A percentile compares a stretch with the other conserved stretches of the same genome.
Evolutionary conservation across 2,797 vertebrate species (phyloP).

Genomic region (Selene dorsalis): DNA sequence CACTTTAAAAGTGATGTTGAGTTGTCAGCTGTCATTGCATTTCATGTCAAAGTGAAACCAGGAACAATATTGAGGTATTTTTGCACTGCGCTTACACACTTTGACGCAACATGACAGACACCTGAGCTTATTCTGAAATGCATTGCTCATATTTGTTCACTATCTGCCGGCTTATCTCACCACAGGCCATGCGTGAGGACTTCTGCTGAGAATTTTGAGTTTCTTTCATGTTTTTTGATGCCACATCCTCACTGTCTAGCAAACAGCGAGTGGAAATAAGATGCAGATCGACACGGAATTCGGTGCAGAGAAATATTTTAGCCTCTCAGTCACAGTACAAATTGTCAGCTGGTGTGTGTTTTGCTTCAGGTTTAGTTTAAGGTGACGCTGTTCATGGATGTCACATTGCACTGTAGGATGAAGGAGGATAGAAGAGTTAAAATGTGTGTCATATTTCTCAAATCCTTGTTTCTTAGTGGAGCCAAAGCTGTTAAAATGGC

Average conservation of each 20-base stretch:
- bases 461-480: constrained; percentile 48
- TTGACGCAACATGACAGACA: constrained; percentile 37
- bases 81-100: neutral
- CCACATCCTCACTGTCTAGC: constrained; percentile 16
- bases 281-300: constrained; percentile 46
- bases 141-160: constrained; percentile 27
- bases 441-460: constrained; percentile 58
- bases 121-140: constrained; percentile 38
- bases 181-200: constrained; percentile 16
- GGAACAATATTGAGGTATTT: constrained; percentile 30
- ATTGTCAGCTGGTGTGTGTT: constrained; percentile 25
- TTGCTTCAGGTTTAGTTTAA: constrained; percentile 42
- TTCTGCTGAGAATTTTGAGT: constrained; percentile 23
- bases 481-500: constrained; percentile 61
- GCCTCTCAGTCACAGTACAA: neutral
- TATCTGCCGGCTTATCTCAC: constrained; percentile 41
- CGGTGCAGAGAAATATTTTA: constrained; percentile 1
- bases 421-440: constrained; percentile 46
- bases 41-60: constrained; percentile 48
- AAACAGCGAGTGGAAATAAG: constrained; percentile 42
- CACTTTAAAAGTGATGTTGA: constrained; percentile 5
- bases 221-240: constrained; percentile 36
- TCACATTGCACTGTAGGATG: constrained; percentile 61
- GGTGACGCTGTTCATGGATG: constrained; percentile 22
- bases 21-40: constrained; percentile 30